A percentile compares a stretch with the other conserved stretches of the same genome.
phyloP scores from a whole-genome alignment of 2,797 vertebrate genomes.

The Anguilla anguilla region DNA sequence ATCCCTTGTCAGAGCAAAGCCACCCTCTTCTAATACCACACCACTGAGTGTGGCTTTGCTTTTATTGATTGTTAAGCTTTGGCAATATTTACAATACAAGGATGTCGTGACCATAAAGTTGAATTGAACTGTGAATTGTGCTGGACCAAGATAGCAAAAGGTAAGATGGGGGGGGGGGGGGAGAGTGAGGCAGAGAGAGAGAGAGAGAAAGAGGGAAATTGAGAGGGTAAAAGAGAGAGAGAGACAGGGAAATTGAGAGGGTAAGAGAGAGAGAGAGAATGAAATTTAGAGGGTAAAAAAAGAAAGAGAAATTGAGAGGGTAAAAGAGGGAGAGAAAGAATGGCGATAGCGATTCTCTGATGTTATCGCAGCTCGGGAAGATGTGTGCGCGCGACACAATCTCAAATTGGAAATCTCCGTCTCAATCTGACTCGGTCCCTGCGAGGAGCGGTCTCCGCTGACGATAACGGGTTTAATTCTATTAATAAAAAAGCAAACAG shows the following conservation, averaged over 20 bases:
- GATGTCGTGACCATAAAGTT: background rate
- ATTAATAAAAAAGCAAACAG: constrained; percentile 64
- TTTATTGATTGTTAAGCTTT: background rate
- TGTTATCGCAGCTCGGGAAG: constrained; percentile 71
- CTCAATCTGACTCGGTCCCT: constrained; percentile 76
- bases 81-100: background rate
- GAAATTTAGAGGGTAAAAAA: constrained; percentile 15
- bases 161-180: background rate
- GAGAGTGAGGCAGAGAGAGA: background rate
- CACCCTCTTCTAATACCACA: background rate
- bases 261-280: constrained; percentile 32
- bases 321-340: constrained; percentile 53
- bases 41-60: background rate
- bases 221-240: background rate
- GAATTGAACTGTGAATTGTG: background rate
- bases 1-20: too few relatives aligned
- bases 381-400: constrained; percentile 76
- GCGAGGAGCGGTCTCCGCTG: constrained; percentile 61
- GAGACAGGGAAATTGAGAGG: constrained; percentile 27
- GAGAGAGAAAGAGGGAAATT: background rate
- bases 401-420: constrained; percentile 83
- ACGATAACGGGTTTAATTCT: constrained; percentile 79
- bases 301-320: constrained; percentile 22
- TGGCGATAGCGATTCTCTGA: constrained; percentile 69
- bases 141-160: background rate